Conservation (phyloP, 2,797 vertebrate species). For the Gambusia yucatana region DNA sequence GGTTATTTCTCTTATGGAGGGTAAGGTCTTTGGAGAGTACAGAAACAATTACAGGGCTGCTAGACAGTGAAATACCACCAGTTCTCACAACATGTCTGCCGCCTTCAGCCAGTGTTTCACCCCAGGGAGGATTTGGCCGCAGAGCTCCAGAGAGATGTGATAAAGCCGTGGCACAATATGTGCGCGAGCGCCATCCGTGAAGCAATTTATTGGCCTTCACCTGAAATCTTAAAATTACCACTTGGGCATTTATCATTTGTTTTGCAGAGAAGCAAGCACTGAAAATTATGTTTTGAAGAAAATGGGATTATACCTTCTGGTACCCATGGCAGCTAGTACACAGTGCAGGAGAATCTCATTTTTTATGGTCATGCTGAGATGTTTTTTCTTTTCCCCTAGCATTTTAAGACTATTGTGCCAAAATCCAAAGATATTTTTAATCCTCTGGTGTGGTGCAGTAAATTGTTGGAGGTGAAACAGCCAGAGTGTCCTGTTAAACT, state of each 20-base stretch:
- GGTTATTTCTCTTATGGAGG: slow-evolving; percentile 68
- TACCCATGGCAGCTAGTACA: slow-evolving; percentile 40
- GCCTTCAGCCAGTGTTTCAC: slow-evolving; percentile 41
- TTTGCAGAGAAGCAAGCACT: slow-evolving; percentile 30
- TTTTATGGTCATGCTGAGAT: slow-evolving; percentile 10
- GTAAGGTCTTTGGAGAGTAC: slow-evolving; percentile 67
- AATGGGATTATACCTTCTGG: slow-evolving; percentile 34
- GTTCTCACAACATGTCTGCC: slow-evolving; percentile 33
- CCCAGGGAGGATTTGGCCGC: slow-evolving; percentile 52
- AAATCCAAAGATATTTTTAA: slow-evolving; percentile 22
- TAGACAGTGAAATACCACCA: slow-evolving; percentile 63
- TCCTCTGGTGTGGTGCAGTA: background rate
- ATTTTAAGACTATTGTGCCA: background rate
- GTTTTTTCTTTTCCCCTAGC: background rate
- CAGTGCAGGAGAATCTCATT: slow-evolving; percentile 26
- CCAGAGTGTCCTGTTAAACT: background rate
- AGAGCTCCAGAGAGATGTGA: slow-evolving; percentile 49
- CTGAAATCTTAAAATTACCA: slow-evolving; percentile 54
- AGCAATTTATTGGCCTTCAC: slow-evolving; percentile 64
- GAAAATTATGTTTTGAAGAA: slow-evolving; percentile 44
- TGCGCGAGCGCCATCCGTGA: slow-evolving; percentile 49
- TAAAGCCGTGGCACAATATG: slow-evolving; percentile 49
- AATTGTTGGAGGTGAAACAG: background rate
- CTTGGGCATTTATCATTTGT: slow-evolving; percentile 44
- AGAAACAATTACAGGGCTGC: slow-evolving; percentile 76